Evolutionary conservation across 1,140 invertebrate genomes (phyloP).

Genomic region (Cotesia chilonis): DNA sequence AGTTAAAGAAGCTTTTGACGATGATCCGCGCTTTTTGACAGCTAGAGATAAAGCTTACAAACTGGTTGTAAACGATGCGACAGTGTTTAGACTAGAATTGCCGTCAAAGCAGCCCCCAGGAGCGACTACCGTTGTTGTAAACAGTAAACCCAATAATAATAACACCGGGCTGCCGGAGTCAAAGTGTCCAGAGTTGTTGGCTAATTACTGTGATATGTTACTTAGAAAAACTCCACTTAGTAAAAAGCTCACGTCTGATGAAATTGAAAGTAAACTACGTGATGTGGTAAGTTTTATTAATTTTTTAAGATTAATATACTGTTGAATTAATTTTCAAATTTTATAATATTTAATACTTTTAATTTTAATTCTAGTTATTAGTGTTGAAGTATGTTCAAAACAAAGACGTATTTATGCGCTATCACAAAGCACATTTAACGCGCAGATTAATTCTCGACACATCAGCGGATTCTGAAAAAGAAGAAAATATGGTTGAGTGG

Average conservation of each 20-base stretch:
- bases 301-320: conserved; percentile 13
- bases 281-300: conserved; percentile 78
- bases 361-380: conserved; percentile 70
- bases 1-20: conserved; percentile 93
- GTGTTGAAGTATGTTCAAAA: conserved; percentile 99
- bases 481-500: conserved; percentile 99
- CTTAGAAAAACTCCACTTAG: conserved; percentile 95
- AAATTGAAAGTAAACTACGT: conserved; percentile 92
- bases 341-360: conserved; percentile 16
- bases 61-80: conserved; percentile 97
- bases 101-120: conserved; percentile 69
- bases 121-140: conserved; percentile 50
- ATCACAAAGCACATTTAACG: conserved; percentile 98
- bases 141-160: conserved; percentile 58
- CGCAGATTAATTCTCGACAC: conserved; percentile 93
- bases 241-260: conserved; percentile 96
- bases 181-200: conserved; percentile 97
- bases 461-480: conserved; percentile 98
- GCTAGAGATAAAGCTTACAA: conserved; percentile 98
- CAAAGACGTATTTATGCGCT: conserved; percentile 99
- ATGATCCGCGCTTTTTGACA: conserved; percentile 97
- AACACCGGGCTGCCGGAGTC: conserved; percentile 80
- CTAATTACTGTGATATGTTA: conserved; percentile 99
- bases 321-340: conserved; percentile 25
- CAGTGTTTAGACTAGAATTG: conserved; percentile 89